Evolutionary conservation across 1,140 invertebrate species (phyloP).

Genomic region (Micrasema minimum): DNA sequence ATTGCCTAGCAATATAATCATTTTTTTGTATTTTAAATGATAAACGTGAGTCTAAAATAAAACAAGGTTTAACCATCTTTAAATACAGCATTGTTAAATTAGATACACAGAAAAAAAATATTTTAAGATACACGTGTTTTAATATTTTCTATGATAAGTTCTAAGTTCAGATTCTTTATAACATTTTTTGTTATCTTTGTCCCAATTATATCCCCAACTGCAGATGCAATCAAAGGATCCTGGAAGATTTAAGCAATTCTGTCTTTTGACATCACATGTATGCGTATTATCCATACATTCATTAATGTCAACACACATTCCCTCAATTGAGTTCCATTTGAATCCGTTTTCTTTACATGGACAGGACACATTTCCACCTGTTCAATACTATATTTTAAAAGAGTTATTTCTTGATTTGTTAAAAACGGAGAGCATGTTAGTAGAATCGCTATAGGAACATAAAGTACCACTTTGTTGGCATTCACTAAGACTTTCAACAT

Average conservation of each 20-base stretch:
- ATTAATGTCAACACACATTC: constrained; percentile 73
- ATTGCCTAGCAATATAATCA: too few species aligned
- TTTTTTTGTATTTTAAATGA: too few species aligned
- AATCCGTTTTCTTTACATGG: constrained; percentile 65
- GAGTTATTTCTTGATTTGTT: constrained; percentile 65
- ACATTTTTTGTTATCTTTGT: constrained; percentile 55
- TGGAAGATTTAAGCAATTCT: constrained; percentile 70
- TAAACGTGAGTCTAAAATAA: too few species aligned
- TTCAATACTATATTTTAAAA: constrained; percentile 66
- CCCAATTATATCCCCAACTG: constrained; percentile 62
- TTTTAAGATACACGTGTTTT: too few species aligned
- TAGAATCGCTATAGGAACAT: too few species aligned
- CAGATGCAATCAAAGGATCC: constrained; percentile 68
- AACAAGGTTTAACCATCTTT: too few species aligned
- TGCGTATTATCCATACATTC: constrained; percentile 66
- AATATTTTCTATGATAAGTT: too few species aligned
- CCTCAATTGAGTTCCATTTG: constrained; percentile 69
- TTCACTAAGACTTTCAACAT: constrained; percentile 57
- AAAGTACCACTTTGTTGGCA: too few species aligned
- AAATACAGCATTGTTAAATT: too few species aligned
- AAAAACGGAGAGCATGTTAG: too few species aligned
- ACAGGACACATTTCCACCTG: constrained; percentile 71
- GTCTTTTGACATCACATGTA: constrained; percentile 59
- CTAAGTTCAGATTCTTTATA: too few species aligned
- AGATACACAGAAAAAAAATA: too few species aligned